Evolutionary conservation across 2,888 invertebrate genomes (phyloP).

Genomic region (Tiphia femorata): DNA sequence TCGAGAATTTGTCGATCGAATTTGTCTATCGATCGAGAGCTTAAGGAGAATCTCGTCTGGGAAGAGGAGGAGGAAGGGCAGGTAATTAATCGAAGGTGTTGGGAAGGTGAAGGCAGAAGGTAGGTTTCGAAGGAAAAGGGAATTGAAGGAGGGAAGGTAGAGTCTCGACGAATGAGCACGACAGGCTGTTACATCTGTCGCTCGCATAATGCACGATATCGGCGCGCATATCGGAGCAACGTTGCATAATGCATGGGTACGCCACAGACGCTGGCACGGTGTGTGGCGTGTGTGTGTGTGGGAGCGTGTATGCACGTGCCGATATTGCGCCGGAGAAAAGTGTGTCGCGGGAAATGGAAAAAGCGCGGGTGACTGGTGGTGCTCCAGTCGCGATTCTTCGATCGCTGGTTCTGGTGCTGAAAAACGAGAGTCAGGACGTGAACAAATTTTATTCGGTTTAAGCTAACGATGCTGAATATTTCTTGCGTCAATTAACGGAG

Average conservation of each 20-base stretch:
- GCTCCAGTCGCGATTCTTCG: too few species aligned
- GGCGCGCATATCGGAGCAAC: slow-evolving; percentile 43
- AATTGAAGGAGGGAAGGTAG: neutral
- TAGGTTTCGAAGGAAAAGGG: too few species aligned
- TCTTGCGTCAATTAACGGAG: too few species aligned
- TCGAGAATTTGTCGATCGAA: slow-evolving; percentile 1
- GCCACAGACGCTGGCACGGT: slow-evolving; percentile 16
- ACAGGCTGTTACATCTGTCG: slow-evolving; percentile 54
- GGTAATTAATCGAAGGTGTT: neutral
- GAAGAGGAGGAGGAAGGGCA: too few species aligned
- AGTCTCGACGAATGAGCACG: slow-evolving; percentile 28
- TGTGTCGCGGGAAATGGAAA: slow-evolving; percentile 46
- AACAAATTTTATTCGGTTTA: too few species aligned
- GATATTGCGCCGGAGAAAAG: slow-evolving; percentile 17
- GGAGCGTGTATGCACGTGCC: neutral
- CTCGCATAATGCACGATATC: slow-evolving; percentile 53
- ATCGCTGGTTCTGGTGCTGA: too few species aligned
- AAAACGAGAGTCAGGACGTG: too few species aligned
- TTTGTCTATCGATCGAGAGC: slow-evolving; percentile 14
- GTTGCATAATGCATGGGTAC: slow-evolving; percentile 50
- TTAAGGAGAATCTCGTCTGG: too few species aligned
- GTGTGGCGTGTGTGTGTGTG: slow-evolving; percentile 17
- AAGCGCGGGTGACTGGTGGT: slow-evolving; percentile 25
- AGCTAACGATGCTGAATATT: too few species aligned
- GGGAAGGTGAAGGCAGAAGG: neutral